Evolutionary conservation across 2,113 vertebrate species (phyloP).

Genomic region (Sprattus sprattus): DNA sequence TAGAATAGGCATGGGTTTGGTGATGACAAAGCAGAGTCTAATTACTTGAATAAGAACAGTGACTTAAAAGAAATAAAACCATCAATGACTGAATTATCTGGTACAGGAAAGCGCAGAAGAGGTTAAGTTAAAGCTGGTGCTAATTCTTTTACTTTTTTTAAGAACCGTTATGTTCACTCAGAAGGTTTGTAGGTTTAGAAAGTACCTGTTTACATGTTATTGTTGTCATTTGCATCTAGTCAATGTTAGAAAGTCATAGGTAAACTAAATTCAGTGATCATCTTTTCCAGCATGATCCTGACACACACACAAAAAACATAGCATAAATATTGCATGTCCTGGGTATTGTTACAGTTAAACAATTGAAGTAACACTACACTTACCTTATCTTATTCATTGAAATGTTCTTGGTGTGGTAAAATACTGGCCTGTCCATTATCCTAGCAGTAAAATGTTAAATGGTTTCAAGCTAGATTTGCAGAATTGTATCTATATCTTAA

Average conservation of each 20-base stretch:
- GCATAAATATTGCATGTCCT: background rate
- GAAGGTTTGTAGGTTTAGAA: background rate
- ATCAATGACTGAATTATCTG: background rate
- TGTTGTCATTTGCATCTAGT: background rate
- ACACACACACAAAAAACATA: background rate
- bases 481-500: background rate
- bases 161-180: conserved; percentile 5
- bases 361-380: background rate
- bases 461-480: background rate
- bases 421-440: background rate
- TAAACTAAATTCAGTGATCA: background rate
- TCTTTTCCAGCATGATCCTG: background rate
- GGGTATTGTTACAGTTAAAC: background rate
- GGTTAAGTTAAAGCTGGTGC: background rate
- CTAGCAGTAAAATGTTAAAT: background rate
- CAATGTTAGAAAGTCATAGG: background rate
- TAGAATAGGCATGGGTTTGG: conserved; percentile 25
- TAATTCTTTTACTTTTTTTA: background rate
- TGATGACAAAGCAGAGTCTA: background rate
- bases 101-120: background rate
- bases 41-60: conserved; percentile 13
- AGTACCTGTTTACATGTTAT: background rate
- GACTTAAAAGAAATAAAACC: background rate
- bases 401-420: background rate
- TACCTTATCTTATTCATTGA: background rate